These are phyloP conservation scores for Pseudorasbora parva DNA, from an alignment of 2,113 vertebrate genomes.

Conservation along the genomic window DNA sequence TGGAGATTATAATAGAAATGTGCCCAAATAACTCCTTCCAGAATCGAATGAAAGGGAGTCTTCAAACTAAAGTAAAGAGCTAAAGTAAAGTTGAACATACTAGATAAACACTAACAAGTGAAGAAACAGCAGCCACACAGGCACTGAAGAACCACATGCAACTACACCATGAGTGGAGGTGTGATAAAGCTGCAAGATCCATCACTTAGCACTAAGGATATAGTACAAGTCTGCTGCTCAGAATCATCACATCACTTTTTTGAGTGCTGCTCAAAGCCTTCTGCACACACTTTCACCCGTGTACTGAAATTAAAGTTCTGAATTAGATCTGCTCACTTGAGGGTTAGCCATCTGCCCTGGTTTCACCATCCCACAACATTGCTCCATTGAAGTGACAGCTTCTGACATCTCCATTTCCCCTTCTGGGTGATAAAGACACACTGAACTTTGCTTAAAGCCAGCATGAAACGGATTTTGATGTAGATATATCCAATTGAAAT, in stretches of 20 bases:
- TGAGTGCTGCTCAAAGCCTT: background rate
- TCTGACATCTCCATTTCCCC: background rate
- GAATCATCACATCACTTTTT: constrained; percentile 6
- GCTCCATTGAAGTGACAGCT: background rate
- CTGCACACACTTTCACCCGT: background rate
- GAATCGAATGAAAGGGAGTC: background rate
- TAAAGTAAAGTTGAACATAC: background rate
- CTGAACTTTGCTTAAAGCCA: background rate
- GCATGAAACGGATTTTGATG: no score
- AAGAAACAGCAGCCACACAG: background rate
- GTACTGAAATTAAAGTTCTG: background rate
- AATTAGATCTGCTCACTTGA: constrained; percentile 28
- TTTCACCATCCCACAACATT: constrained; percentile 2
- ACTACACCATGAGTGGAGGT: background rate
- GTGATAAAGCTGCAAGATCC: constrained; percentile 5
- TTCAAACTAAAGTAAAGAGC: no score
- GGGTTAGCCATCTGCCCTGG: constrained; percentile 25
- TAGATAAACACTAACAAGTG: background rate
- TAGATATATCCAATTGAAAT: no score
- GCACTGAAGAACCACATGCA: background rate
- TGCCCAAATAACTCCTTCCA: background rate
- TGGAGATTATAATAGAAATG: background rate
- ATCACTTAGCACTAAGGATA: constrained; percentile 8
- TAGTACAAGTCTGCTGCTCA: background rate
- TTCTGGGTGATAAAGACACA: background rate